Evolutionary conservation across 2,113 vertebrate genomes (phyloP).

Genomic region (Scomber colias): DNA sequence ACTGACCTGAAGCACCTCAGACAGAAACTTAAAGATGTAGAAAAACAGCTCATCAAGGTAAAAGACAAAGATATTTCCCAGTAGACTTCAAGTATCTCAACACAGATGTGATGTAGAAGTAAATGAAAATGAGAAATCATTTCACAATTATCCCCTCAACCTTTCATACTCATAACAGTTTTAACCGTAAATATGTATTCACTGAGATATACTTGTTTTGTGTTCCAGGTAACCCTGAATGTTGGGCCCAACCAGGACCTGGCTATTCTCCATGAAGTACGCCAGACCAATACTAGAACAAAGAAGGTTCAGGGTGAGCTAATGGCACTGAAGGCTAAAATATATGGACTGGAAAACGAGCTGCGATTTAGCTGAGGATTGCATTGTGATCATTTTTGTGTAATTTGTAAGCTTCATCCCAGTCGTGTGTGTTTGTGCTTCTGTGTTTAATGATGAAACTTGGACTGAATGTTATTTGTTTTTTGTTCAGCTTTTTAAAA

Average conservation of each 20-base stretch:
- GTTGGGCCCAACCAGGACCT: constrained; percentile 91
- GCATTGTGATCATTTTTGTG: neutral
- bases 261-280: constrained; percentile 91
- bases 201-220: neutral
- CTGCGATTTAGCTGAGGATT: constrained; percentile 86
- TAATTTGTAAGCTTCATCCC: too few species aligned
- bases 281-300: constrained; percentile 88
- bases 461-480: constrained; percentile 18
- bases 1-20: constrained; percentile 91
- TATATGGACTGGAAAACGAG: constrained; percentile 92
- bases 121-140: neutral
- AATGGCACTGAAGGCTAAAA: constrained; percentile 91
- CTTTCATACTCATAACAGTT: neutral
- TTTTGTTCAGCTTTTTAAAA: constrained; percentile 13
- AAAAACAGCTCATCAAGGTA: constrained; percentile 94
- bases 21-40: constrained; percentile 93
- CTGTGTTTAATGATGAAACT: neutral
- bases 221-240: constrained; percentile 87
- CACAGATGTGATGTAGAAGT: neutral
- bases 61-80: neutral
- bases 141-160: neutral
- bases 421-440: constrained; percentile 2
- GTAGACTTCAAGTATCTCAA: neutral
- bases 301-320: constrained; percentile 92
- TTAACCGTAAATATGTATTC: neutral